A percentile compares a stretch with the other conserved stretches of the same genome.
These are phyloP conservation scores for Parasteatoda tepidariorum DNA, from an alignment of 1,140 invertebrate genomes.

Conservation along the genomic window DNA sequence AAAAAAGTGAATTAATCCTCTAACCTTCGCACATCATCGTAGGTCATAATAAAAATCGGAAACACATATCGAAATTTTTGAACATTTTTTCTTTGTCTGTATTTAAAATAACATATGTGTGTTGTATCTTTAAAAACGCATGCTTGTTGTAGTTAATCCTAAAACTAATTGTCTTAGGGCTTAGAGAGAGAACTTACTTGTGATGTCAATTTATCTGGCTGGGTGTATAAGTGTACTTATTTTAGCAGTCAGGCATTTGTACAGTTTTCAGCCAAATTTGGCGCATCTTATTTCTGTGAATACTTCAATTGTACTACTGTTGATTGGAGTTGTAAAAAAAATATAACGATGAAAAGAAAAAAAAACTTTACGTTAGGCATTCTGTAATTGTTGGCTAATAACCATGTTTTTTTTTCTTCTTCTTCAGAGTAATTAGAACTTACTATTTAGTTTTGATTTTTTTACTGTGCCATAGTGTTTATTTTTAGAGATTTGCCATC, in stretches of 20 bases:
- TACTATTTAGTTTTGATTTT: constrained; percentile 33
- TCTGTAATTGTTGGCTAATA: constrained; percentile 45
- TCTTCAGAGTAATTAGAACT: constrained; percentile 30
- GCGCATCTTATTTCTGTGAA: constrained; percentile 58
- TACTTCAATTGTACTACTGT: constrained; percentile 44
- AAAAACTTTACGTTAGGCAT: constrained; percentile 24
- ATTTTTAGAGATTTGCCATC: constrained; percentile 31
- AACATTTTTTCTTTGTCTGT: constrained; percentile 59
- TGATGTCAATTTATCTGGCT: constrained; percentile 58
- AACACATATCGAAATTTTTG: constrained; percentile 61
- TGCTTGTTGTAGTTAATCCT: constrained; percentile 55
- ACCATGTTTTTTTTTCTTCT: not conserved
- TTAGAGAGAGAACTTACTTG: constrained; percentile 58
- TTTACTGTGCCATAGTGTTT: constrained; percentile 48
- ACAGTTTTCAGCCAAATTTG: constrained; percentile 50
- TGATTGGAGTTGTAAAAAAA: constrained; percentile 56
- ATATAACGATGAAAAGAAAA: not conserved
- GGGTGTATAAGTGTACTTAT: constrained; percentile 59
- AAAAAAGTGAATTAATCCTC: not conserved
- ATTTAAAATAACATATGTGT: constrained; percentile 58
- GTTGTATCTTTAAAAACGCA: constrained; percentile 57
- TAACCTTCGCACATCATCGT: constrained; percentile 51
- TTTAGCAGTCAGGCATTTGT: constrained; percentile 60
- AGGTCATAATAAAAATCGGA: constrained; percentile 52
- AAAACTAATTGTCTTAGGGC: constrained; percentile 53